Evolutionary conservation across 2,113 vertebrate species (phyloP), one percentile per base, ranked within the genome.

Genomic region (Rafetus swinhoei): DNA sequence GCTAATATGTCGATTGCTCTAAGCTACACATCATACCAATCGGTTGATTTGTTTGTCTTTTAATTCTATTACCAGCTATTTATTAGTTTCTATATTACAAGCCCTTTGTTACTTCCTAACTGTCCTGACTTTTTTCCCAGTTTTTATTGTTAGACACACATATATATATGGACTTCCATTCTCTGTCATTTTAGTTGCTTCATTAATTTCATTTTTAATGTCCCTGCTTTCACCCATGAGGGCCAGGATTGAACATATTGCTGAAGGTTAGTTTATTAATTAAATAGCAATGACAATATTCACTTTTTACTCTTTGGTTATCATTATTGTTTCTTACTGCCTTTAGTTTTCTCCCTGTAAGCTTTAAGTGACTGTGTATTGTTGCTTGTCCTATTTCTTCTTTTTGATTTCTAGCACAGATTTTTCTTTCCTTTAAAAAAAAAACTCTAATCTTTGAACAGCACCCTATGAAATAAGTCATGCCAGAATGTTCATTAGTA

Each of bases 341-440:
- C 0, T 18, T 76, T 39, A 76, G 85, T 89, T 85, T 69, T 74
- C 76, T 81, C 12, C 1, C 59, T 60, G n/a, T 79, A 76, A 90
- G 82, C 14, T 6, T 29, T 25, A 24, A 84, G 85, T 11, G 56
- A 22, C 2, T 32, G 50, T 80, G 0, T n/a, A 4, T 56, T 3
- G 22, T 76, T 80, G 50, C 4, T 82, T 89, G 59, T 18, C 24
- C 57, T 55, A 14, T 22, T 82, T 24, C 9, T 3, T 60, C 91
- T 86, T 74, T 45, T 39, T 79, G 52, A 62, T 50, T 74, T 79
- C 4, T 1, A 16, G 10, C 72, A 81, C 11, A 62, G 6, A 72
- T 9, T 25, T 4, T 1, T 1, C 0, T 13, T 88, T 89, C 52
- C 53, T 2, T 82, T 79, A 3, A 0, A 82, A 25, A 3, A 25